Percentiles rank a stretch among this genome's conserved stretches.
phyloP scores from a whole-genome alignment of 2,888 invertebrate genomes.

The Melieria omissa region DNA sequence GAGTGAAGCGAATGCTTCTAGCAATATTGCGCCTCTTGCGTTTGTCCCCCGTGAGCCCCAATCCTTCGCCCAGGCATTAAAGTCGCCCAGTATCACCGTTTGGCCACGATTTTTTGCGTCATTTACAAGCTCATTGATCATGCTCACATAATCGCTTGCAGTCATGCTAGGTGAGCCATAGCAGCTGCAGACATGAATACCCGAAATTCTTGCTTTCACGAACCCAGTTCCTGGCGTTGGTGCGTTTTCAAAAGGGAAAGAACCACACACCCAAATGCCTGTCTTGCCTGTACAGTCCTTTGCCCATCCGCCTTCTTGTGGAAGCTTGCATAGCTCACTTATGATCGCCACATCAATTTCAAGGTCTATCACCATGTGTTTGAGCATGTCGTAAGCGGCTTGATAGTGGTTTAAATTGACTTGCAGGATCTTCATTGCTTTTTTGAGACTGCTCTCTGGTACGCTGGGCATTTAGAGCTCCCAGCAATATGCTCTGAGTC shows the following conservation, averaged over 20 bases:
- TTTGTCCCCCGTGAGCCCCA: conserved; percentile 4
- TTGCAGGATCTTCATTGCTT: background rate
- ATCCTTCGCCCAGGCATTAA: background rate
- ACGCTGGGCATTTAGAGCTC: background rate
- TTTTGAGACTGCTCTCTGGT: background rate
- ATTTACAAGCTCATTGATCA: background rate
- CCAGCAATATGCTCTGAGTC: background rate
- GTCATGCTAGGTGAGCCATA: background rate
- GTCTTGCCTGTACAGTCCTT: too few relatives aligned
- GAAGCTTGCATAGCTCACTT: too few relatives aligned
- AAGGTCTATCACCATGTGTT: too few relatives aligned
- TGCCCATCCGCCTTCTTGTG: background rate
- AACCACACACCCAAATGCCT: too few relatives aligned
- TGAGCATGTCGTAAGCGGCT: background rate
- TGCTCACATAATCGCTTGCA: background rate
- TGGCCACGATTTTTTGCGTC: background rate
- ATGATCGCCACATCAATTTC: too few relatives aligned
- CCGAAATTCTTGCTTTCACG: background rate
- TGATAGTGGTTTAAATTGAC: background rate
- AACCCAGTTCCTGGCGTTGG: background rate
- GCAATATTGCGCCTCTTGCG: background rate
- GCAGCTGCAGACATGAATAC: background rate
- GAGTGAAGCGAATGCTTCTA: conserved; percentile 5
- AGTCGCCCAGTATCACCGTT: background rate
- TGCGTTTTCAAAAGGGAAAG: too few relatives aligned